These are phyloP conservation scores for Dasypolia templi DNA, from an alignment of 2,888 invertebrate species.

Conservation along the genomic window DNA sequence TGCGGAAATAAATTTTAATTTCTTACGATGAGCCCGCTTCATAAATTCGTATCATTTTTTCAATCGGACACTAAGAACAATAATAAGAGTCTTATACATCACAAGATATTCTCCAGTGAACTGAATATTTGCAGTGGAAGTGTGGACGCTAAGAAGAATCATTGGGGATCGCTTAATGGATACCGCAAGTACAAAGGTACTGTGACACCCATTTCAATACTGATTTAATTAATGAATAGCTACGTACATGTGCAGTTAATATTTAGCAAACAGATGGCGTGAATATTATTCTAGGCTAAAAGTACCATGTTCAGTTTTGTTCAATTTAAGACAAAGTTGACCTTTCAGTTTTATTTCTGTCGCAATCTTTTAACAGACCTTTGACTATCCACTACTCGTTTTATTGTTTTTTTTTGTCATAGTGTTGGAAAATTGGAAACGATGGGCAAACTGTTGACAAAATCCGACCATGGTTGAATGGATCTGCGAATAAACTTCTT, in stretches of 20 bases:
- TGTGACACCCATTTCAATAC: slow-evolving; percentile 2
- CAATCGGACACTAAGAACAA: slow-evolving; percentile 89
- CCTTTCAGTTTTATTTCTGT: slow-evolving; percentile 16
- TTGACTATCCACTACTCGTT: not conserved
- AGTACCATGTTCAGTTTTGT: not conserved
- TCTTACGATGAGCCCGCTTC: slow-evolving; percentile 90
- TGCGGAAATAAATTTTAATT: slow-evolving; percentile 15
- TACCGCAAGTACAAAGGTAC: slow-evolving; percentile 87
- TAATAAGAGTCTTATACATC: slow-evolving; percentile 82
- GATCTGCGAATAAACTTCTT: slow-evolving; percentile 40
- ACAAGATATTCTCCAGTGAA: slow-evolving; percentile 91
- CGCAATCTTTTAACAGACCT: not conserved
- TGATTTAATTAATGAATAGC: not conserved
- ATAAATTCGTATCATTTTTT: slow-evolving; percentile 91
- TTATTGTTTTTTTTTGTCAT: not conserved
- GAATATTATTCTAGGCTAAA: slow-evolving; percentile 8
- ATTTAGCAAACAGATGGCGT: too few relatives aligned
- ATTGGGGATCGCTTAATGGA: slow-evolving; percentile 89
- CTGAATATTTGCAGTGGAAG: slow-evolving; percentile 83
- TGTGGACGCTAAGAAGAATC: slow-evolving; percentile 87
- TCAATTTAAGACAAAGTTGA: slow-evolving; percentile 1
- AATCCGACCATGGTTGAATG: slow-evolving; percentile 29
- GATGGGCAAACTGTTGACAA: slow-evolving; percentile 21
- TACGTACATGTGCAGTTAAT: slow-evolving; percentile 3
- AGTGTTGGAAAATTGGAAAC: slow-evolving; percentile 31